Percentiles rank a stretch among this genome's conserved stretches.
phyloP scores from a whole-genome alignment of 2,797 vertebrate genomes.

The Micromesistius poutassou region DNA sequence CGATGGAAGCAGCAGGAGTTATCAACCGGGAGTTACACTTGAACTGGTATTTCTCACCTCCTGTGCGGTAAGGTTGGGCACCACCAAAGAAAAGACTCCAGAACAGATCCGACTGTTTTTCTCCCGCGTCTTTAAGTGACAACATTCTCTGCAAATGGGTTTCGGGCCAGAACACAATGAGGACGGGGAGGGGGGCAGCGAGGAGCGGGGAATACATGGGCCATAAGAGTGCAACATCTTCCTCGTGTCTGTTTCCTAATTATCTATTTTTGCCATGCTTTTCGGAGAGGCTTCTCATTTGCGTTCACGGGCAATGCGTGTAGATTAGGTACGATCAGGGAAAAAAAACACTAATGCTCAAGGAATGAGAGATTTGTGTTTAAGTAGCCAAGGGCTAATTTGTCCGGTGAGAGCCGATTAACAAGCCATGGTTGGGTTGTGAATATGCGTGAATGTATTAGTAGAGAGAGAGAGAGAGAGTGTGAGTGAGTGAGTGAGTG shows the following conservation, averaged over 20 bases:
- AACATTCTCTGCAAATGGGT: not conserved
- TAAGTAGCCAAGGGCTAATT: not conserved
- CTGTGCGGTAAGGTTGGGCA: slow-evolving; percentile 6
- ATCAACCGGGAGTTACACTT: slow-evolving; percentile 54
- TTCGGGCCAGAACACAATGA: not conserved
- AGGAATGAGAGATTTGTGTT: not conserved
- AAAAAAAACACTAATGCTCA: not conserved
- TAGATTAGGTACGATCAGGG: not conserved
- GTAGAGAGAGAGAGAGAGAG: too few species aligned
- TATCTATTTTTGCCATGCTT: slow-evolving; percentile 51
- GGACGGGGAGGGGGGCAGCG: slow-evolving; percentile 39
- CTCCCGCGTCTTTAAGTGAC: not conserved
- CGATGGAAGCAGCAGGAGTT: slow-evolving; percentile 48
- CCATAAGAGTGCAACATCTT: slow-evolving; percentile 24
- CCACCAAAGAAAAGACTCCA: not conserved
- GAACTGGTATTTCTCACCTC: slow-evolving; percentile 40
- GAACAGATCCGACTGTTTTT: not conserved
- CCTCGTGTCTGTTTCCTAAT: slow-evolving; percentile 54
- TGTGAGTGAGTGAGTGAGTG: too few species aligned
- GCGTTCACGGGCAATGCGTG: not conserved
- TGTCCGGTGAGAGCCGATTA: too few species aligned
- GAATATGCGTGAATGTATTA: too few species aligned
- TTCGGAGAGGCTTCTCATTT: slow-evolving; percentile 15
- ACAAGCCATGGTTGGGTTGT: too few species aligned
- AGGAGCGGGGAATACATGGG: slow-evolving; percentile 43